A percentile compares a stretch with the other conserved stretches of the same genome.
phyloP scores from a whole-genome alignment of 2,113 vertebrate species.

The Cyanoliseus patagonus region DNA sequence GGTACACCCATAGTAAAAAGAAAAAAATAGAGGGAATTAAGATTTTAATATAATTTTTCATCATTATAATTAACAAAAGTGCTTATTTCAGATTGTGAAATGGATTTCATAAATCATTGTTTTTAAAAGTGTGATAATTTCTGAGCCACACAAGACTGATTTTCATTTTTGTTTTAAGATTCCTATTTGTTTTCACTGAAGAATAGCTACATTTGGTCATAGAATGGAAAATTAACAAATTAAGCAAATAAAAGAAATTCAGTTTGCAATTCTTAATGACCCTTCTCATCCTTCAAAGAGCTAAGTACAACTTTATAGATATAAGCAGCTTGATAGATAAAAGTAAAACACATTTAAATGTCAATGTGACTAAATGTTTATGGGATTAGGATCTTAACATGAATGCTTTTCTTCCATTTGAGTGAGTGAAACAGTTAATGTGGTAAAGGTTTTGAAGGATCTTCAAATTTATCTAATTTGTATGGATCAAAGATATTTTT shows the following conservation, averaged over 20 bases:
- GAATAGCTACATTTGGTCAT: constrained; percentile 60
- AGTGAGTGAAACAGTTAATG: constrained; percentile 31
- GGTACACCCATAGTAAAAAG: constrained; percentile 48
- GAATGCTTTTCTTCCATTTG: neutral
- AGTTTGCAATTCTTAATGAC: constrained; percentile 31
- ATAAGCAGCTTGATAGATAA: neutral
- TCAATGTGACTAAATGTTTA: neutral
- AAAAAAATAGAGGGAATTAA: constrained; percentile 20
- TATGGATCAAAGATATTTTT: constrained; percentile 52
- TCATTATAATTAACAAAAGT: constrained; percentile 43
- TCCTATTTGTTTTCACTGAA: constrained; percentile 70
- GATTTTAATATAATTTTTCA: constrained; percentile 13
- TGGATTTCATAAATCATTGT: constrained; percentile 45
- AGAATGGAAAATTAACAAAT: constrained; percentile 70
- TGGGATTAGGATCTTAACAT: neutral
- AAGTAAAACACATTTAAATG: neutral
- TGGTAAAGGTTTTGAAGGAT: constrained; percentile 25
- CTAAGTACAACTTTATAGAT: neutral
- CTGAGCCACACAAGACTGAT: constrained; percentile 71
- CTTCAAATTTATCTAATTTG: constrained; percentile 19
- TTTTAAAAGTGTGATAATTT: constrained; percentile 59
- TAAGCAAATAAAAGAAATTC: constrained; percentile 25
- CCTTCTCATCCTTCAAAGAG: neutral
- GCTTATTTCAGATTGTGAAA: constrained; percentile 43
- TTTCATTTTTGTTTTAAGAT: constrained; percentile 59